Evolutionary conservation across 1,140 invertebrate genomes (phyloP).

Genomic region (Eubasilissa regina): DNA sequence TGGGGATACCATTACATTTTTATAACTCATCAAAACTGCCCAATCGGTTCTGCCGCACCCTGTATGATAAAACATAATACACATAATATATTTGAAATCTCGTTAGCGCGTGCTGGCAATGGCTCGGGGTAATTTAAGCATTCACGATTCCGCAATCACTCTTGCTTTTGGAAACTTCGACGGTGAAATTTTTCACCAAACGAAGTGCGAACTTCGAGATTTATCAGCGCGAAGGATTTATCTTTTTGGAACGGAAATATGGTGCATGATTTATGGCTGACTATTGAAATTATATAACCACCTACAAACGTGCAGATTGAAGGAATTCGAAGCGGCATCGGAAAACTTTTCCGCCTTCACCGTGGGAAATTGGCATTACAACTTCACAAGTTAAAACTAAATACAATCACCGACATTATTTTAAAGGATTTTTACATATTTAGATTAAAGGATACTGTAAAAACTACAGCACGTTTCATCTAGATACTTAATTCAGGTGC

Average conservation of each 20-base stretch:
- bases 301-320: conserved; percentile 9
- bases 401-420: background rate
- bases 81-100: background rate
- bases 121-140: conserved; percentile 6
- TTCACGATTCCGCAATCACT: conserved; percentile 22
- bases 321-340: background rate
- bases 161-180: conserved; percentile 14
- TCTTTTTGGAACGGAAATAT: conserved; percentile 23
- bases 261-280: conserved; percentile 31
- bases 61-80: no score
- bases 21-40: no score
- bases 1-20: no score
- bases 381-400: background rate
- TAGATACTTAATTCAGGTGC: no score
- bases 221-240: conserved; percentile 26
- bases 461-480: no score
- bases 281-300: conserved; percentile 40
- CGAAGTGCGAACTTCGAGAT: background rate
- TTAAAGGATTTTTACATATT: background rate
- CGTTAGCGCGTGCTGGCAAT: background rate
- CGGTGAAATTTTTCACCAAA: conserved; percentile 7
- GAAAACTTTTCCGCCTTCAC: conserved; percentile 5
- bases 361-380: conserved; percentile 13
- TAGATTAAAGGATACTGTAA: no score
- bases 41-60: no score